A percentile compares a stretch with the other conserved stretches of the same genome.
phyloP scores from a whole-genome alignment of 2,113 vertebrate genomes.

The Hylia prasina region DNA sequence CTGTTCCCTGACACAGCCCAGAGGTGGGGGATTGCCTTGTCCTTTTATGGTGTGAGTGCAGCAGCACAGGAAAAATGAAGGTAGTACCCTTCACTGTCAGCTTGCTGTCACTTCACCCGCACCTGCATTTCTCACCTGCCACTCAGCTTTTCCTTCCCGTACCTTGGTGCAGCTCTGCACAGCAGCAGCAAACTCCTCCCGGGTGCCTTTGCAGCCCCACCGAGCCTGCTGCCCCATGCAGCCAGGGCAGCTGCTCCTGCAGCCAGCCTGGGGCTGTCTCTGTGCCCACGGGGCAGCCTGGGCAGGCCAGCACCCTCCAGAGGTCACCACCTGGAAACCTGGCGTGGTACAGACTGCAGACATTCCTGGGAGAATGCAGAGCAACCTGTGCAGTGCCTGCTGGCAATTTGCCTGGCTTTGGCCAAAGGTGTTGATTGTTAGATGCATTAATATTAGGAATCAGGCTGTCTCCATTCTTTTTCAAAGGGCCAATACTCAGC shows the following conservation, averaged over 20 bases:
- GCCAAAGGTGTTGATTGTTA: not conserved
- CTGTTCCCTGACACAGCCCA: not conserved
- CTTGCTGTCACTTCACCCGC: not conserved
- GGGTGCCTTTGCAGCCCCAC: not conserved
- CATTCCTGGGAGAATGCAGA: not conserved
- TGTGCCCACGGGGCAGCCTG: not conserved
- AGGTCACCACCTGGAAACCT: not conserved
- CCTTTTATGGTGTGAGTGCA: fast-evolving
- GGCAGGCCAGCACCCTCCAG: not conserved
- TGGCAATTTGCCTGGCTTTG: not conserved
- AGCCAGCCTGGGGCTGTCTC: not conserved
- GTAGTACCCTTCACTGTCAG: not conserved
- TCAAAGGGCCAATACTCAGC: not conserved
- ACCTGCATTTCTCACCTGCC: not conserved
- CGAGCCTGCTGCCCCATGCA: not conserved
- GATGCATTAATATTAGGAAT: not conserved
- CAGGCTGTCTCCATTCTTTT: not conserved
- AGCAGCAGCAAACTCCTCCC: not conserved
- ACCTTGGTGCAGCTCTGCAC: not conserved
- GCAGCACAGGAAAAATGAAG: fast-evolving
- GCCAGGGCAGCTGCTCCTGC: not conserved
- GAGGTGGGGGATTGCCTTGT: not conserved
- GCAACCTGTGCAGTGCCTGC: not conserved
- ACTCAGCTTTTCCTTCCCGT: not conserved
- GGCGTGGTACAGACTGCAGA: not conserved